Base-by-base conservation (phyloP, 2,113 vertebrate genomes). In the Suncus etruscus region DNA sequence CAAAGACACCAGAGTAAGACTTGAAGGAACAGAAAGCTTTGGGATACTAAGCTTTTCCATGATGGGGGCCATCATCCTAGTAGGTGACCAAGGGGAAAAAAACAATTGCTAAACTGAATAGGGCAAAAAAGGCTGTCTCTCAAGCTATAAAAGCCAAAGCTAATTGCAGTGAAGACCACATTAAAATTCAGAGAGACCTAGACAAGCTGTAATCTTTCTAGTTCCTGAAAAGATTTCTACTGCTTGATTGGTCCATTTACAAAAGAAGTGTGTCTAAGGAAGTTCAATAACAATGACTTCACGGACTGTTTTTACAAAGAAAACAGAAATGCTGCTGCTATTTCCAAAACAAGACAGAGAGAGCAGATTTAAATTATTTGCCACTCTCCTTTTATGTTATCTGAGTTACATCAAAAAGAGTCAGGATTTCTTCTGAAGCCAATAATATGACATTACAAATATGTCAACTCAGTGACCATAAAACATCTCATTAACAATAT, bases 1-100 rank as follows among this genome's bases (percentile, higher is more conserved):
- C 45, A 83, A 14, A 69, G 32, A 68, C 27, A 39, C 73, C 70
- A 79, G 90, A 84, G 16, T 48, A 78, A 39, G 81, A 25, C 31
- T 78, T 81, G 29, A n/a, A 89, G 80, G 73, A n/a, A 70, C 89
- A 87, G 45, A 90, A 24, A 74, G 90, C 63, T 81, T 83, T 91
- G n/a, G 47, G 87, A 63, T 32, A 61, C 58, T 72, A 61, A 54
- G 29, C 12, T 89, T 77, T 92, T 47, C 70, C 29, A 51, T 9
- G 5, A 39, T 39, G 39, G 39, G 25, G 74, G 11, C 8, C 83
- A 45, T 1, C 48, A 31, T 32, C 47, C 87, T 72, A 70, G 0
- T 74, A 12, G 27, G 18, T 45, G 51, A 79, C 69, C 83, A 90
- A 24, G 3, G 69, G n/a, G n/a, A 15, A 11, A 85, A 74, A 48